Evolutionary conservation across 2,113 vertebrate species (phyloP), one percentile per base, ranked within the genome.

Genomic region (Malurus melanocephalus): DNA sequence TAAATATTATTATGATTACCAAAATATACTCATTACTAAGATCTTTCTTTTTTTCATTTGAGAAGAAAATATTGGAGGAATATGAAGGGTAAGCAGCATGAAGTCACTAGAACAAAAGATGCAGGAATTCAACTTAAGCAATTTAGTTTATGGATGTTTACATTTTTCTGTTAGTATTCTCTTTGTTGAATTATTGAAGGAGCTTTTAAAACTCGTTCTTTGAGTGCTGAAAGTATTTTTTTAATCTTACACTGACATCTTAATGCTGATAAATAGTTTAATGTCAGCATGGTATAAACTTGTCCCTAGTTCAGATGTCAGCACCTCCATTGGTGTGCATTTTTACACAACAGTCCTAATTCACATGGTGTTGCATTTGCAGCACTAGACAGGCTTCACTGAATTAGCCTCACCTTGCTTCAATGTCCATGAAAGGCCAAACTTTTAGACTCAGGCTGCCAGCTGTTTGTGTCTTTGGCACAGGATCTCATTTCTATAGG

Each of bases 201-300:
- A 88, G 24, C 48, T 88, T 94, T 88, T 57, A 78, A 90, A 90
- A 72, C 49, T 68, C 84, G 43, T 67, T 80, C 60, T 83, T 81
- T 92, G 61, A 93, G 80, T 92, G 56, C 46, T 64, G 65, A 83
- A 90, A 91, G 22, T 80, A 77, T 89, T 92, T 89, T 89, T 93
- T 80, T 46, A 89, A 95, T 95, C 79, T 87, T 26, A 46, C 32
- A 38, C 57, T 93, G 89, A 91, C 80, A 77, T 89, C 85, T 87
- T 89, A 89, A 87, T 89, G 52, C 87, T 95, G 87, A 92, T 85
- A 82, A 92, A 92, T 94, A 71, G 46, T 88, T 92, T 85, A 80
- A 90, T 0, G 1, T 92, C 79, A 74, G 56, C 33, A 19, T 28
- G 59, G 48, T 87, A 83, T 89, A 91, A 96, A 95, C 82, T 87